Evolutionary conservation across 1,140 invertebrate species (phyloP).

Genomic region (Antheraea pernyi): DNA sequence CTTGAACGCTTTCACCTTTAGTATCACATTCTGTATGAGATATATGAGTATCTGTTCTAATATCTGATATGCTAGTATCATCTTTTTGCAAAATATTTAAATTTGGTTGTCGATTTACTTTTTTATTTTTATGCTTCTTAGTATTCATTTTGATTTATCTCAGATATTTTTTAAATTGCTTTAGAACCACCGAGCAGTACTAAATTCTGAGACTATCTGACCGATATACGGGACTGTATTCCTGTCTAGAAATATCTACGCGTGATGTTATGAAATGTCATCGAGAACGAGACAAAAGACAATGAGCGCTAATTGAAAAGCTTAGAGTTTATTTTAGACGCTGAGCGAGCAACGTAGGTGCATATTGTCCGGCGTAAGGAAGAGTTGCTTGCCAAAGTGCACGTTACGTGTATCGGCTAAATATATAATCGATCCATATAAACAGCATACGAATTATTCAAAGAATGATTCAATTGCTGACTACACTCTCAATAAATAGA

Average conservation of each 20-base stretch:
- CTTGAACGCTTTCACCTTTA: conserved; percentile 25
- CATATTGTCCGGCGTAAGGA: conserved; percentile 50
- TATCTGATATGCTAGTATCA: conserved; percentile 12
- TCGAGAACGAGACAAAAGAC: not conserved
- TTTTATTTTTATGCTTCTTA: conserved; percentile 65
- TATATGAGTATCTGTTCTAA: not conserved
- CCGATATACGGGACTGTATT: conserved; percentile 53
- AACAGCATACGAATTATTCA: not conserved
- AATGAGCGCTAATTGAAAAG: not conserved
- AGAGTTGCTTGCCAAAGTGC: conserved; percentile 66
- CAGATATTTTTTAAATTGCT: not conserved
- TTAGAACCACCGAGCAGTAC: conserved; percentile 20
- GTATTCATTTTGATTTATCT: conserved; percentile 47
- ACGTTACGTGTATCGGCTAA: conserved; percentile 36
- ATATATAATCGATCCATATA: conserved; percentile 30
- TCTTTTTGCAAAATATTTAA: conserved; percentile 25
- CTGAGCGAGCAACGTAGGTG: conserved; percentile 26
- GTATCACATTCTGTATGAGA: conserved; percentile 17
- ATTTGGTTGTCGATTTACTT: conserved; percentile 41
- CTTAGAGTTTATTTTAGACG: conserved; percentile 29
- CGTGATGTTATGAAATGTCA: conserved; percentile 62
- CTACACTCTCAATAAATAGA: not conserved
- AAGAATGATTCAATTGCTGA: not conserved
- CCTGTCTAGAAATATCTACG: conserved; percentile 53
- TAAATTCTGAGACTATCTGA: conserved; percentile 50